phyloP scores from a whole-genome alignment of 2,113 vertebrate species.

The Poecilia latipinna region DNA sequence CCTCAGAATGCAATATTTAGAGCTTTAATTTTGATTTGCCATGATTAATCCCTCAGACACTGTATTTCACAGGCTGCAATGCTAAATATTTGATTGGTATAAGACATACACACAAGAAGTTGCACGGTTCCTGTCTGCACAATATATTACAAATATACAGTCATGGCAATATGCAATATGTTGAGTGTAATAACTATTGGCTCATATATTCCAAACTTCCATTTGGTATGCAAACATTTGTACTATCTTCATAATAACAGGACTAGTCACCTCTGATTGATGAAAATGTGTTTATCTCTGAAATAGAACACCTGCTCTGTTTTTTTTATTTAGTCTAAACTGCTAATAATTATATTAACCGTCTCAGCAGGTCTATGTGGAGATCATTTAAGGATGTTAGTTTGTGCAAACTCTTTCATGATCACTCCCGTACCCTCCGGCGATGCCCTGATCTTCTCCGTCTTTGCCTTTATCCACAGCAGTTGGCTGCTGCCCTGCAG shows the following conservation, averaged over 20 bases:
- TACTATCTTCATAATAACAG: background rate
- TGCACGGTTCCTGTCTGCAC: too few relatives aligned
- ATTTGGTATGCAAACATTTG: too few relatives aligned
- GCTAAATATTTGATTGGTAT: too few relatives aligned
- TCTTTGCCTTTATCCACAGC: conserved; percentile 15
- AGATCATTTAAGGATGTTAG: conserved; percentile 31
- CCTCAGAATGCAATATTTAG: too few relatives aligned
- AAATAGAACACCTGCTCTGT: background rate
- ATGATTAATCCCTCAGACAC: too few relatives aligned
- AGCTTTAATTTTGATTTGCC: too few relatives aligned
- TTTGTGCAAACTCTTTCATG: background rate
- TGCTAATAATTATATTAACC: conserved; percentile 1
- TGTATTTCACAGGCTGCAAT: too few relatives aligned
- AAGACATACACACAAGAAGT: too few relatives aligned
- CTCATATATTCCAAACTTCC: too few relatives aligned
- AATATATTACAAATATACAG: too few relatives aligned
- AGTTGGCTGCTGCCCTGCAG: conserved; percentile 11
- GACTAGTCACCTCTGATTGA: background rate
- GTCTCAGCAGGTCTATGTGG: conserved; percentile 11
- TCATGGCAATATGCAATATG: too few relatives aligned
- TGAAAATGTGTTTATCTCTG: background rate
- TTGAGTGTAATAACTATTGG: too few relatives aligned
- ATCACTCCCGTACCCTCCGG: background rate
- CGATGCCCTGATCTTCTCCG: conserved; percentile 27
- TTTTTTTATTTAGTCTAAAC: background rate